Evolutionary conservation across 2,797 vertebrate species (phyloP), one percentile per base, ranked within the genome.

Genomic region (Neopelma chrysocephalum): DNA sequence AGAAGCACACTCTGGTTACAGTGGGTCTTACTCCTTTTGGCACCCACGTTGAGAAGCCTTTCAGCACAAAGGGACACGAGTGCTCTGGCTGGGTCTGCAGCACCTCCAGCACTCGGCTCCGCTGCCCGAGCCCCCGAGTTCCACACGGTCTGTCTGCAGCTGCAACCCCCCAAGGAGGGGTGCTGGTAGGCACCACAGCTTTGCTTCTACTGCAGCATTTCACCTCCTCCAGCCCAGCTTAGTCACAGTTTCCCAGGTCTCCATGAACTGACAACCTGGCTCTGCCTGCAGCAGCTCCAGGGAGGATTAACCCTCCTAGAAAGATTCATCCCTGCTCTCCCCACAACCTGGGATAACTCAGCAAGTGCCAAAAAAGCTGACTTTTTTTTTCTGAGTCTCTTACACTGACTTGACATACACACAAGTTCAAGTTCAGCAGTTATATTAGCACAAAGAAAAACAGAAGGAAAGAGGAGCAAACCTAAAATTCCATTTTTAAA

Each of bases 71-170:
- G 53, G 43, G 17, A 53, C 70, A 32, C 0, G 0, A 87, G 12
- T 4, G 3, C 36, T 48, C 60, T 0, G 0, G 14, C 32, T 64
- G 53, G 8, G 31, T 60, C 58, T 10, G 17, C 62, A 85, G 71
- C 58, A 82, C 31, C 47, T 69, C n/a, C 23, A 38, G 45, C 15
- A 20, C 15, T 14, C 0, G 0, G 23, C 77, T 48, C 40, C 0
- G 0, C 38, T 60, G 48, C 25, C 10, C 0, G 0, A 80, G 56
- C 11, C 38, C 38, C 32, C 0, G 1, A 4, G 20, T 5, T 14
- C 4, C 3, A 51, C 0, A 1, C n/a, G 6, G 27, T 2, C 6
- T 3, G 0, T 9, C 53, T 47, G 15, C 11, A 8, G 16, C 1
- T 32, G 16, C 31, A 81, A 57, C 2, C 7, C 19, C 12, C 12